These are phyloP conservation scores for Synanceia verrucosa DNA, from an alignment of 2,797 vertebrate species.

Conservation along the genomic window DNA sequence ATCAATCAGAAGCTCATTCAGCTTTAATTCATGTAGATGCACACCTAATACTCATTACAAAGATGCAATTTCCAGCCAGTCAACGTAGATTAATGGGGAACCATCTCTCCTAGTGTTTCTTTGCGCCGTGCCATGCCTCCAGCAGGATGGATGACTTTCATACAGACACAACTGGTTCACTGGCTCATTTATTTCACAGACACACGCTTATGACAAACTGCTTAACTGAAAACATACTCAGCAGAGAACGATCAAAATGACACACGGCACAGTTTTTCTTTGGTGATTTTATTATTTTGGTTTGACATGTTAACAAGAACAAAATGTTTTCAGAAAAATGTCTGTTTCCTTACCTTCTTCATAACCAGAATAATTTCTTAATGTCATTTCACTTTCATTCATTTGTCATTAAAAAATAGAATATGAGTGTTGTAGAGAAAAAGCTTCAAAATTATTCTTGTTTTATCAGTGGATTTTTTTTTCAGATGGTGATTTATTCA, in stretches of 20 bases:
- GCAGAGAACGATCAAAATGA: slow-evolving; percentile 62
- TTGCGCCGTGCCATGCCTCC: slow-evolving; percentile 73
- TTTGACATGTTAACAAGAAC: slow-evolving; percentile 17
- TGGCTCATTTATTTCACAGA: slow-evolving; percentile 74
- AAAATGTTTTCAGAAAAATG: slow-evolving; percentile 7
- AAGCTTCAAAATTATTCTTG: neutral
- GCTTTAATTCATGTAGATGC: slow-evolving; percentile 91
- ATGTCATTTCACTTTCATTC: neutral
- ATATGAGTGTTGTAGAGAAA: neutral
- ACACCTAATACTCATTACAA: slow-evolving; percentile 91
- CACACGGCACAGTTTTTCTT: slow-evolving; percentile 45
- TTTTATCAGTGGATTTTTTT: neutral
- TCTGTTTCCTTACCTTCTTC: neutral
- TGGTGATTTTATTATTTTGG: slow-evolving; percentile 44
- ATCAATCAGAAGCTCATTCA: slow-evolving; percentile 87
- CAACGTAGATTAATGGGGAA: slow-evolving; percentile 86
- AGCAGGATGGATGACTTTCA: slow-evolving; percentile 84
- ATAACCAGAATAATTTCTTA: neutral
- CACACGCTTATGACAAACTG: slow-evolving; percentile 81
- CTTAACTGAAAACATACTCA: slow-evolving; percentile 66
- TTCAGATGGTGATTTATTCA: neutral
- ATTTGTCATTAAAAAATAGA: neutral
- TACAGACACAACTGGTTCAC: slow-evolving; percentile 65
- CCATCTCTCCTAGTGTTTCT: slow-evolving; percentile 79
- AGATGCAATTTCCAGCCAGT: slow-evolving; percentile 89